Evolutionary conservation across 2,888 invertebrate genomes (phyloP).

Genomic region (Sympetrum striolatum): DNA sequence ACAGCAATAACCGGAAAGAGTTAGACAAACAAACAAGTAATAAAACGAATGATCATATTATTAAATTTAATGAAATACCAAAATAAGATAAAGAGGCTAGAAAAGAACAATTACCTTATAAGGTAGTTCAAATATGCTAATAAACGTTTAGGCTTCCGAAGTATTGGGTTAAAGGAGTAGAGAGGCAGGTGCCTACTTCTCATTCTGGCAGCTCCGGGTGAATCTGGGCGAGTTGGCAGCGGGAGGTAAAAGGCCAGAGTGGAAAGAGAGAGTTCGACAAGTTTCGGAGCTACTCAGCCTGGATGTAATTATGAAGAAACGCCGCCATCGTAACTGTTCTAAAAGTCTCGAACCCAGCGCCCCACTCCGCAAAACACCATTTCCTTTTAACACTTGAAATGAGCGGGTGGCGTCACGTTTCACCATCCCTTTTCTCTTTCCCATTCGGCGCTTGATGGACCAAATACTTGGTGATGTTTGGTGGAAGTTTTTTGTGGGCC

Average conservation of each 20-base stretch:
- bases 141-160: too few relatives aligned
- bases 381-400: neutral
- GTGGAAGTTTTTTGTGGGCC: neutral
- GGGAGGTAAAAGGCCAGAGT: neutral
- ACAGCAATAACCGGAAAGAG: too few relatives aligned
- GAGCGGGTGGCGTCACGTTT: neutral
- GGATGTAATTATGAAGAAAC: slow-evolving; percentile 35
- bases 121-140: too few relatives aligned
- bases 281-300: slow-evolving; percentile 34
- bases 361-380: neutral
- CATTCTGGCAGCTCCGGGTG: neutral
- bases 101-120: too few relatives aligned
- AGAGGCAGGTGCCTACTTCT: neutral
- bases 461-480: neutral
- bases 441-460: neutral
- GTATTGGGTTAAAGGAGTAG: too few relatives aligned
- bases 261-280: neutral
- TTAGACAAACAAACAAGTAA: too few relatives aligned
- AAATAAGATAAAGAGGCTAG: too few relatives aligned
- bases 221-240: neutral
- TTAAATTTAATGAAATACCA: too few relatives aligned
- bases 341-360: neutral
- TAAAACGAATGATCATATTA: too few relatives aligned
- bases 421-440: neutral
- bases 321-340: slow-evolving; percentile 9